Evolutionary conservation across 2,797 vertebrate species (phyloP).

Genomic region (Aplochiton taeniatus): DNA sequence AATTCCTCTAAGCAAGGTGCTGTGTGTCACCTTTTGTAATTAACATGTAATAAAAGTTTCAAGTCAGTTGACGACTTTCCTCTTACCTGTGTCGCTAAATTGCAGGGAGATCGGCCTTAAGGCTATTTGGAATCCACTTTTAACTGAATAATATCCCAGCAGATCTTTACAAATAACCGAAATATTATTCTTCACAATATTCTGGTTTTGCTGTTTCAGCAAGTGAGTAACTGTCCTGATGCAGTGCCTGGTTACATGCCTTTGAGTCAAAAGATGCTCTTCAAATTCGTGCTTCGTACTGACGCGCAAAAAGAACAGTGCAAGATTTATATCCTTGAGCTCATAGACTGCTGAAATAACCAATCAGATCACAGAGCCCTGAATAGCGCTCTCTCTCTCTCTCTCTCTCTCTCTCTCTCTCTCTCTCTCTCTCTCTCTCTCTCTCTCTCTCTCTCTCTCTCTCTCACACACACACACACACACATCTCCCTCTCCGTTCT

Average conservation of each 20-base stretch:
- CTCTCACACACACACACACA: too few species aligned
- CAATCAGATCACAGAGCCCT: constrained; percentile 47
- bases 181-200: neutral
- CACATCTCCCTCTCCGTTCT: too few species aligned
- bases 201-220: neutral
- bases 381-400: neutral
- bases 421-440: neutral
- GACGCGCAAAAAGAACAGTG: neutral
- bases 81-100: constrained; percentile 32
- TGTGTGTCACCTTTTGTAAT: neutral
- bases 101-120: neutral
- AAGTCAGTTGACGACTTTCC: neutral
- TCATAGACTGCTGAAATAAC: constrained; percentile 44
- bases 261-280: neutral
- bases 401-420: neutral
- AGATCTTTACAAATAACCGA: neutral
- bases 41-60: neutral
- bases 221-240: neutral
- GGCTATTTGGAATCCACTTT: neutral
- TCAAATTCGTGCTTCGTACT: constrained; percentile 27
- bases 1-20: too few species aligned
- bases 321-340: constrained; percentile 47
- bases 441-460: neutral
- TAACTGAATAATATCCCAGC: constrained; percentile 45
- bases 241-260: neutral